Evolutionary conservation across 2,113 vertebrate genomes (phyloP).

Genomic region (Psilopogon haemacephalus): DNA sequence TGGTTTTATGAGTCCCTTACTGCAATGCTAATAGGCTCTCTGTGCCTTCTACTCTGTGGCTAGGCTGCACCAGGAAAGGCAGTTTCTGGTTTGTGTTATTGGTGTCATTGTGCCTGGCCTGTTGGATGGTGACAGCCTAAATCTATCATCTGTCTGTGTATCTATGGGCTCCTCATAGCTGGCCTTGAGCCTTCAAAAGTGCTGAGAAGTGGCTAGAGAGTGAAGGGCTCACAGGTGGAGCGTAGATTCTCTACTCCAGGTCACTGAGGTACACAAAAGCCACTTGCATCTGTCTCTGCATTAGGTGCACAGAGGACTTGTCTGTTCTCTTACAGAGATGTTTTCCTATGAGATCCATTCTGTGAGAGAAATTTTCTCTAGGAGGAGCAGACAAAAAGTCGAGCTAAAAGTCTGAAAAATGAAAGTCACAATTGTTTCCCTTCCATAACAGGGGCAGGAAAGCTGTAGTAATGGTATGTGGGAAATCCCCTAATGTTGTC

Average conservation of each 20-base stretch:
- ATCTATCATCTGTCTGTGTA: background rate
- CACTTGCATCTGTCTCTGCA: accelerated
- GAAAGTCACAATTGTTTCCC: accelerated
- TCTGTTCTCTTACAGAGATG: background rate
- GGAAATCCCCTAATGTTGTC: background rate
- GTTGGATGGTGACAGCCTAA: background rate
- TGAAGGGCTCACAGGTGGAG: accelerated
- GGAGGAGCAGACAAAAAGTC: background rate
- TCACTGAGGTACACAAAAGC: background rate
- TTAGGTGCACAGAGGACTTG: background rate
- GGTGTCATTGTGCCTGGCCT: accelerated
- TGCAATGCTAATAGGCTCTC: background rate
- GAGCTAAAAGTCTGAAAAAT: background rate
- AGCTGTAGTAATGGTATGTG: background rate
- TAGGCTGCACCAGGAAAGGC: background rate
- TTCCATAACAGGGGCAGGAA: background rate
- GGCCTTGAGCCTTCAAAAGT: background rate
- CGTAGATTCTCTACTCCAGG: background rate
- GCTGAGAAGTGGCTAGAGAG: background rate
- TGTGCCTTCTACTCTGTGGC: accelerated
- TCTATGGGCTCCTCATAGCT: accelerated
- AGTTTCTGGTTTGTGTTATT: background rate
- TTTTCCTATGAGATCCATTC: background rate
- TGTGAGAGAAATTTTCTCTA: background rate
- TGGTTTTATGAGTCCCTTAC: background rate